These are phyloP conservation scores for Microlaimidae sp. DNA, from an alignment of 2,888 invertebrate genomes.

Conservation along the genomic window DNA sequence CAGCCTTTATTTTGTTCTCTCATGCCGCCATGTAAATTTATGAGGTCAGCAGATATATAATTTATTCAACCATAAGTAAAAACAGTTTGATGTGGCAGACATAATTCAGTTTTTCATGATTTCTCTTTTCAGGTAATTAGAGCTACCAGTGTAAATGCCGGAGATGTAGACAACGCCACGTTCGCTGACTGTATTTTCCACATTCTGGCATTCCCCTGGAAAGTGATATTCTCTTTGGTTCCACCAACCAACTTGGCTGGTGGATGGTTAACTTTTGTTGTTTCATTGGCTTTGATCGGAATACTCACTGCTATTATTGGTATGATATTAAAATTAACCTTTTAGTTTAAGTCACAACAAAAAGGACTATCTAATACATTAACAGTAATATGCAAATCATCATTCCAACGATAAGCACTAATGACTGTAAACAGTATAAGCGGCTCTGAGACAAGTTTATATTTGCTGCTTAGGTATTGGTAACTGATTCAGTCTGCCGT, in stretches of 20 bases:
- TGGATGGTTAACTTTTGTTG: conserved; percentile 46
- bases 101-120: too few relatives aligned
- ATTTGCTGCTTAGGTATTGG: too few relatives aligned
- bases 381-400: too few relatives aligned
- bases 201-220: conserved; percentile 46
- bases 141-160: conserved; percentile 47
- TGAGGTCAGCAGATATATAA: neutral
- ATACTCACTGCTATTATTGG: conserved; percentile 46
- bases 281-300: conserved; percentile 44
- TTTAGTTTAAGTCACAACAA: neutral
- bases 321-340: neutral
- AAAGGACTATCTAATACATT: too few relatives aligned
- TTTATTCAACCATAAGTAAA: neutral
- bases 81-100: too few relatives aligned
- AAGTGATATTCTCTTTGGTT: conserved; percentile 42
- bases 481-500: too few relatives aligned
- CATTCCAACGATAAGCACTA: too few relatives aligned
- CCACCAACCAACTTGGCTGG: conserved; percentile 45
- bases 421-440: too few relatives aligned
- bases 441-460: too few relatives aligned
- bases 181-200: conserved; percentile 44
- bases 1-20: too few relatives aligned
- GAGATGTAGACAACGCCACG: conserved; percentile 45
- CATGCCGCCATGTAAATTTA: too few relatives aligned
- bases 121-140: conserved; percentile 43